Evolutionary conservation across 2,888 invertebrate genomes (phyloP).

Genomic region (Dicranocentrus wangi): DNA sequence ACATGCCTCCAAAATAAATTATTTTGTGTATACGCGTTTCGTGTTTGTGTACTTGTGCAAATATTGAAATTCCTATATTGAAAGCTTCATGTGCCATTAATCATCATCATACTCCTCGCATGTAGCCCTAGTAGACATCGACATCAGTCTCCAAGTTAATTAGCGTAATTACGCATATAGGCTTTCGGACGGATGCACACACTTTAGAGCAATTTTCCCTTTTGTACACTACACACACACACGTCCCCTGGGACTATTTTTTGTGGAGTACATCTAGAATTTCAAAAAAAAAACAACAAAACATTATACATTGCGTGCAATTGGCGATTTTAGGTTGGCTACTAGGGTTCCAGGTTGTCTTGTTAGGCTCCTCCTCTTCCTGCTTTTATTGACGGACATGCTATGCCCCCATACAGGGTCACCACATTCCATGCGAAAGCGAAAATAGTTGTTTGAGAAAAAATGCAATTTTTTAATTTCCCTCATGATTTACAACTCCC

Average conservation of each 20-base stretch:
- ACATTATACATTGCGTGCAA: neutral
- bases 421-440: too few species aligned
- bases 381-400: neutral
- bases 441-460: too few species aligned
- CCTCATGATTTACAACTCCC: too few species aligned
- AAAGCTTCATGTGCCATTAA: neutral
- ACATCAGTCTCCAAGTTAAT: neutral
- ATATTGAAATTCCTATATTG: neutral
- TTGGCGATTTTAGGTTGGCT: neutral
- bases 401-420: too few species aligned
- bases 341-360: neutral
- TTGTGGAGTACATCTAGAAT: neutral
- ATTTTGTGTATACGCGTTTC: too few species aligned
- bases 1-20: neutral
- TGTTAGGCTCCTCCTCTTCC: neutral
- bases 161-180: constrained; percentile 4
- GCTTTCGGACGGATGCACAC: neutral
- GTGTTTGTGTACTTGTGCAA: neutral
- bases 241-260: too few species aligned
- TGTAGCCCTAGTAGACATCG: too few species aligned
- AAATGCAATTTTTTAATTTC: too few species aligned
- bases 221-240: too few species aligned
- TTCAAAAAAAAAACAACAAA: too few species aligned
- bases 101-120: neutral
- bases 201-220: too few species aligned